Percentiles rank a stretch among this genome's conserved stretches.
These are phyloP conservation scores for Hydropsyche betteni DNA, from an alignment of 2,888 invertebrate genomes.

Conservation along the genomic window DNA sequence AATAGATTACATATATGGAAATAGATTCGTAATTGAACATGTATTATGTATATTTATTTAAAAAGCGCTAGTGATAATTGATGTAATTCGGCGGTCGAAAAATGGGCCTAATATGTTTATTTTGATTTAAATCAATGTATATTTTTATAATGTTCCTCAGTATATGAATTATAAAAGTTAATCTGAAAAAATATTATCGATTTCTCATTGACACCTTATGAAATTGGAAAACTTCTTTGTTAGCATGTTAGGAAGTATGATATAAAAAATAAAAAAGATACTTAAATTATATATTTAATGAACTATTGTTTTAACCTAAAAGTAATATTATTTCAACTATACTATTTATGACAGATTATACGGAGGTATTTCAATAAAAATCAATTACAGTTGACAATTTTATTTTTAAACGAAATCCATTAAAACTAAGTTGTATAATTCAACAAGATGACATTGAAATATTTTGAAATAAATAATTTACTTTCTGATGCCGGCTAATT, in stretches of 20 bases:
- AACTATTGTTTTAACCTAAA: neutral
- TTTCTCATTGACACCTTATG: neutral
- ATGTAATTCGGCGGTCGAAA: constrained; percentile 7
- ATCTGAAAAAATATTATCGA: neutral
- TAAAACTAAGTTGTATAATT: too few species aligned
- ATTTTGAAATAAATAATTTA: constrained; percentile 17
- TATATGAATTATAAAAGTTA: constrained; percentile 37
- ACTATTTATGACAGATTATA: too few species aligned
- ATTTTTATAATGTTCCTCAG: constrained; percentile 41
- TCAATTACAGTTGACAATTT: too few species aligned
- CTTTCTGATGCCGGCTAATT: constrained; percentile 4
- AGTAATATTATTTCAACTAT: too few species aligned
- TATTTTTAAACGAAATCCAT: too few species aligned
- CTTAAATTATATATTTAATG: too few species aligned
- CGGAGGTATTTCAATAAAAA: too few species aligned
- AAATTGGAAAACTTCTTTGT: neutral
- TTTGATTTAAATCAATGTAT: constrained; percentile 41
- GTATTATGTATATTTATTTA: too few species aligned
- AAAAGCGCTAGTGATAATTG: constrained; percentile 13
- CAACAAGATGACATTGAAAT: too few species aligned
- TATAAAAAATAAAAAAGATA: neutral
- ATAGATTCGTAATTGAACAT: neutral
- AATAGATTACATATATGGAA: constrained; percentile 3
- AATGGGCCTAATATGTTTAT: constrained; percentile 31
- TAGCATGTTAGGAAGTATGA: too few species aligned